Percentiles rank a stretch among this genome's conserved stretches.
phyloP scores from a whole-genome alignment of 1,140 invertebrate species.

The Drosophila mojavensis region DNA sequence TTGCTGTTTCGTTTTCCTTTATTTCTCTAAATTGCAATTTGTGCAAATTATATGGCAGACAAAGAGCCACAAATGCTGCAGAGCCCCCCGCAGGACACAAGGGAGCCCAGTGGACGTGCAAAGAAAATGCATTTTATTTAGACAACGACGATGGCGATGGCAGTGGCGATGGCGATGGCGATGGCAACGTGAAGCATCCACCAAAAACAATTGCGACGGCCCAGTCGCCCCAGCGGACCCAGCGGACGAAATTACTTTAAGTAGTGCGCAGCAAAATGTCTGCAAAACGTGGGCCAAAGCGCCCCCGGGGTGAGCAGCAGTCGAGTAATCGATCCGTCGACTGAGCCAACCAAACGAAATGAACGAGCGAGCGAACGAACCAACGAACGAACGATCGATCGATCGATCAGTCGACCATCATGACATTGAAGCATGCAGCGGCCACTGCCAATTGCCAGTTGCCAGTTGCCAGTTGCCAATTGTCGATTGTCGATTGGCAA shows the following conservation, averaged over 20 bases:
- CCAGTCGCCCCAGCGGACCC: neutral
- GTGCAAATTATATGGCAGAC: slow-evolving; percentile 75
- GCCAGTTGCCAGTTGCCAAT: slow-evolving; percentile 53
- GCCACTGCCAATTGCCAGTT: slow-evolving; percentile 49
- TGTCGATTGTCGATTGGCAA: slow-evolving; percentile 63
- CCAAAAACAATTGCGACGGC: slow-evolving; percentile 49
- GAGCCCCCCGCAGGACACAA: slow-evolving; percentile 18
- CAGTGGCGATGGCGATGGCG: neutral
- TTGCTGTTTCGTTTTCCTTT: slow-evolving; percentile 58
- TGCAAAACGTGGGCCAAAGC: slow-evolving; percentile 75
- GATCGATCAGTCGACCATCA: slow-evolving; percentile 38
- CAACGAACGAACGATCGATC: slow-evolving; percentile 24
- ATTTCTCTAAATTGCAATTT: slow-evolving; percentile 83
- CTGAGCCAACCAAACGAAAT: slow-evolving; percentile 18
- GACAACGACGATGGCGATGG: slow-evolving; percentile 3
- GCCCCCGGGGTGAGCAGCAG: slow-evolving; percentile 35
- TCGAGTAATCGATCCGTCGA: slow-evolving; percentile 10
- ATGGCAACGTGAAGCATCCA: slow-evolving; percentile 31
- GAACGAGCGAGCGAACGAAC: slow-evolving; percentile 17
- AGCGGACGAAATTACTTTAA: slow-evolving; percentile 42
- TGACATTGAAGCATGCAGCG: neutral
- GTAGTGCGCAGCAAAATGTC: slow-evolving; percentile 64
- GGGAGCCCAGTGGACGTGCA: slow-evolving; percentile 52
- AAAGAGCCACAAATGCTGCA: slow-evolving; percentile 71
- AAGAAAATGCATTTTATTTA: slow-evolving; percentile 76